Evolutionary conservation across 2,888 invertebrate species (phyloP), one percentile per base, ranked within the genome.

Genomic region (Eurytoma adleriae): DNA sequence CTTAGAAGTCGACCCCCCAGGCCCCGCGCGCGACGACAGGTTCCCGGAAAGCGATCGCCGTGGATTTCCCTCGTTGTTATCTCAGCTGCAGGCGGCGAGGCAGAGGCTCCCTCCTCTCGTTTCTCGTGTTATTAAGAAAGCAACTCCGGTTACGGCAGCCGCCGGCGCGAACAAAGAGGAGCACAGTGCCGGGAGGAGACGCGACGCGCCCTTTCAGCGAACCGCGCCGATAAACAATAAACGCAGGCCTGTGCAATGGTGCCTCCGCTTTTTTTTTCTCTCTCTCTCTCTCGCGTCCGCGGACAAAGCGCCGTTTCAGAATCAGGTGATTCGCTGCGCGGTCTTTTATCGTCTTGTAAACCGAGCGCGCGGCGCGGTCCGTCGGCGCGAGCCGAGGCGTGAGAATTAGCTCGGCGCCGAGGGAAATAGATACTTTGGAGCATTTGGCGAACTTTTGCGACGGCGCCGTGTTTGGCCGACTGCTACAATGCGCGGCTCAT

Each of bases 171-270:
- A 50, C 67, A 56, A 67, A 54, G 57, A 30, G 16, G 30, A 30
- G 4, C 54, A 16, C 10, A n/a, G 48, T 59, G 50, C n/a, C 13
- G 57, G 27, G 27, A 71, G 30, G 20, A 20, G 20, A 24, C 30
- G 57, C 20, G 10, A 7, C 5, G 7, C 24, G 3, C 18, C 18
- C 13, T 72, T 72, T 52, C 52, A 30, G 62, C n/a, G n/a, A 62
- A 72, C 5, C 57, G 68, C 48, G 52, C 16, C 54, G 56, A 75
- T 75, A 75, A 70, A 77, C 70, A 77, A 70, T 77, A 70, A 77
- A 77, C 64, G 13, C 40, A 3, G 2, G 40, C 40, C 7, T 40
- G 40, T 40, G 40, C 40, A 40, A 40, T 40, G 40, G 40, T 40
- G 40, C 40, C 40, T 40, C 4, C 40, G 7, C 40, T 7, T 40